Conservation (phyloP, 1,140 invertebrate species). For the Drosophila oshimai region DNA sequence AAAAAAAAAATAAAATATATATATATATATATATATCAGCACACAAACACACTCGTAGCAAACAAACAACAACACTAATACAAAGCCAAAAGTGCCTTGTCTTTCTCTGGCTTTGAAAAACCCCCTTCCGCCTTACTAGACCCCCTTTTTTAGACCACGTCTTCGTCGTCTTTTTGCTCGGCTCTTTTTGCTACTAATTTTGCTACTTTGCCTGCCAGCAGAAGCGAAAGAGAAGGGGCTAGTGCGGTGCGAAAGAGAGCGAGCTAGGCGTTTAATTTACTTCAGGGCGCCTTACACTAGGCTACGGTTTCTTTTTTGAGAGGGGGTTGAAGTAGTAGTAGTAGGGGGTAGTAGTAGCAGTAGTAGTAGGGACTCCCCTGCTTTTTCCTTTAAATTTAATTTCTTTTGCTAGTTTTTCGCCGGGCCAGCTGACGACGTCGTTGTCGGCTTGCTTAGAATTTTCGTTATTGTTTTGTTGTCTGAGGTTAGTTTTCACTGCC, state of each 20-base stretch:
- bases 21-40: too few relatives aligned
- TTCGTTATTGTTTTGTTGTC: conserved; percentile 80
- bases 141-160: conserved; percentile 3
- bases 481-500: conserved; percentile 80
- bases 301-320: conserved; percentile 29
- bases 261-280: conserved; percentile 51
- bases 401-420: conserved; percentile 73
- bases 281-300: conserved; percentile 44
- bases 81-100: conserved; percentile 41
- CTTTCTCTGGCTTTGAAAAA: not conserved
- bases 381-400: conserved; percentile 74
- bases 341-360: not conserved
- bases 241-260: not conserved
- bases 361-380: not conserved
- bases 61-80: conserved; percentile 17
- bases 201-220: conserved; percentile 48
- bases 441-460: conserved; percentile 72
- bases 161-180: conserved; percentile 26
- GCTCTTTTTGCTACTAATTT: conserved; percentile 60
- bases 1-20: conserved; percentile 17
- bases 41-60: conserved; percentile 1
- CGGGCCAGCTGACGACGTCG: conserved; percentile 29
- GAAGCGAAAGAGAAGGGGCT: not conserved
- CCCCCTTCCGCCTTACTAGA: not conserved
- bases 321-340: not conserved